Base-by-base conservation (phyloP, 2,888 invertebrate species). In the Acleris emargana region DNA sequence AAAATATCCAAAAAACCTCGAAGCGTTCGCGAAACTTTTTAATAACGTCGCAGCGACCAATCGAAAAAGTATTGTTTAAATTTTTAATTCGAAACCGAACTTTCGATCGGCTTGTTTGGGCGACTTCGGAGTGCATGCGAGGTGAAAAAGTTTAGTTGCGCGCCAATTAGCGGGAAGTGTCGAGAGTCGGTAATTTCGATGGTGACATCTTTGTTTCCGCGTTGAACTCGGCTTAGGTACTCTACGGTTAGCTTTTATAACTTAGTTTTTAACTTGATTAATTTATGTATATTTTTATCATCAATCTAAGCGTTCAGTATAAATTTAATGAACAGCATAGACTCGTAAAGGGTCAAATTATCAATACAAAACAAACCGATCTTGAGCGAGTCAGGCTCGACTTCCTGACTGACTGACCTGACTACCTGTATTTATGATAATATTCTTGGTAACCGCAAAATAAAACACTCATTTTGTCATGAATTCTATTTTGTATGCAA, bases 41-140 rank as follows among this genome's bases (percentile, higher is more conserved):
- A 90, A 91, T 91, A 89, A 89, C 77, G 81, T 78, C 80, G 77
- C 79, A 79, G 82, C 83, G 83, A 83, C 85, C 86, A 81, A 84
- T 88, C 87, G 82, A 85, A 88, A 87, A 83, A 83, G 76, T 81
- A 84, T 87, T 88, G 89, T 89, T 89, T 84, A 84, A 83, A 82
- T 84, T 81, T 77, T 77, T 82, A 87, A 82, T 85, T 81, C 73
- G 76, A 62, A 55, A 57, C 47, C 78, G 75, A 82, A 87, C 78
- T 85, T 87, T 81, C 72, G 69, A 73, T 75, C 70, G 75, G 76
- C 75, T 76, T 80, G 83, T 82, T 77, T 78, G 77, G 80, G 38
- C 38, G 38, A 76, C 71, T 73, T 80, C 79, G 70, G 76, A 82
- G 78, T 77, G 80, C 80, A 82, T 77, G 77, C 78, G 76, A 75